A percentile compares a stretch with the other conserved stretches of the same genome.
These are phyloP conservation scores for Phataginus tetradactyla DNA, from an alignment of 2,797 vertebrate species.

Conservation along the genomic window DNA sequence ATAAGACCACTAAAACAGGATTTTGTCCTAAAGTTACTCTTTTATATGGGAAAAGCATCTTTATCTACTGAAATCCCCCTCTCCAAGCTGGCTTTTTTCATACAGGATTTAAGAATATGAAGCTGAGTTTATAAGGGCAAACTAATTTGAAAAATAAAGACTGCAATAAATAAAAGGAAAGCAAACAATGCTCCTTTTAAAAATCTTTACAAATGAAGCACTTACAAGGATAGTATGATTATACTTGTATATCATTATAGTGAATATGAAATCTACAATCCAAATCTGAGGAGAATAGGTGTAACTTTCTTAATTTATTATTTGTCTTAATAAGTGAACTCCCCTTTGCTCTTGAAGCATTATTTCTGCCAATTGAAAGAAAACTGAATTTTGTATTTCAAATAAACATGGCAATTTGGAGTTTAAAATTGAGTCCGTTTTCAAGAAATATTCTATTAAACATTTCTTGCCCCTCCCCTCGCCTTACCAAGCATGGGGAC, in stretches of 20 bases:
- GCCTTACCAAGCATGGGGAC: background rate
- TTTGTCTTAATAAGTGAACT: background rate
- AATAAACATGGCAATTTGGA: background rate
- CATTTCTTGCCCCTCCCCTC: background rate
- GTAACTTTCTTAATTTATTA: background rate
- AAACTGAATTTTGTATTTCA: conserved; percentile 4
- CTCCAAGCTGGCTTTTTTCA: background rate
- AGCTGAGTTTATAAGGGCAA: background rate
- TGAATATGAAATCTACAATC: background rate
- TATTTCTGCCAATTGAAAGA: background rate
- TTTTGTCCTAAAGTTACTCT: background rate
- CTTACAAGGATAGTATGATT: background rate
- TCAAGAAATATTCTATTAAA: background rate
- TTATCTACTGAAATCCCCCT: background rate
- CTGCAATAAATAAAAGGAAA: background rate
- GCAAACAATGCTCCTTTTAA: background rate
- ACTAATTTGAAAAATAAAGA: background rate
- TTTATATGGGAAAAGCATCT: background rate
- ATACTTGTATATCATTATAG: background rate
- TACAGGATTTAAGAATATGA: background rate
- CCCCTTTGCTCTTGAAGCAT: background rate
- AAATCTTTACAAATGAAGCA: background rate
- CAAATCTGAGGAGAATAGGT: background rate
- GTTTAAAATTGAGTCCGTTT: background rate
- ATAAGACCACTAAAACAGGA: background rate